Evolutionary conservation across 2,113 vertebrate species (phyloP).

Genomic region (Balaeniceps rex): DNA sequence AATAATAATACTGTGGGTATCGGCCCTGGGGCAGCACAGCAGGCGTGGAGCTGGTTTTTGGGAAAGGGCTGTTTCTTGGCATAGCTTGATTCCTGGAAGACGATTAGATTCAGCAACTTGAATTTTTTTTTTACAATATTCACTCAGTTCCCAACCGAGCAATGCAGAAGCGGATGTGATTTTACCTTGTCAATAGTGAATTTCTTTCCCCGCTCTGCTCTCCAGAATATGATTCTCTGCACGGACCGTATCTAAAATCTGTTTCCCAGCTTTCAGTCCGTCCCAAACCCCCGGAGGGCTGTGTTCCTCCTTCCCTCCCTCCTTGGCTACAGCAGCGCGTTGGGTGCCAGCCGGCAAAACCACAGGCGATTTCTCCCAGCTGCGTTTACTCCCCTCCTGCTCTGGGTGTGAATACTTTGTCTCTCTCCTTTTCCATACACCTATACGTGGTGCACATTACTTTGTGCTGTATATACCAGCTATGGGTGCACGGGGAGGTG

Average conservation of each 20-base stretch:
- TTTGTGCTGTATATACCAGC: neutral
- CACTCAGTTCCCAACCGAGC: slow-evolving; percentile 59
- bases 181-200: slow-evolving; percentile 47
- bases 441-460: fast-evolving
- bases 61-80: slow-evolving; percentile 67
- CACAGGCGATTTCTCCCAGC: neutral
- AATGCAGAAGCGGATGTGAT: slow-evolving; percentile 64
- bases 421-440: neutral
- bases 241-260: neutral
- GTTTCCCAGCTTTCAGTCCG: neutral
- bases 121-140: slow-evolving; percentile 44
- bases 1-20: slow-evolving; percentile 59
- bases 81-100: slow-evolving; percentile 66
- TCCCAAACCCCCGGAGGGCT: neutral
- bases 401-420: neutral
- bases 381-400: neutral
- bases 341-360: neutral
- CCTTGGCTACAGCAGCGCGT: fast-evolving
- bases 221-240: neutral
- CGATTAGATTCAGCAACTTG: slow-evolving; percentile 57
- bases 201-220: neutral
- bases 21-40: slow-evolving; percentile 65
- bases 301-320: neutral
- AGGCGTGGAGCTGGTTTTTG: slow-evolving; percentile 71
- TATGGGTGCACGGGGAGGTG: neutral